phyloP scores from a whole-genome alignment of 2,113 vertebrate genomes.

The Beaufortia kweichowensis region DNA sequence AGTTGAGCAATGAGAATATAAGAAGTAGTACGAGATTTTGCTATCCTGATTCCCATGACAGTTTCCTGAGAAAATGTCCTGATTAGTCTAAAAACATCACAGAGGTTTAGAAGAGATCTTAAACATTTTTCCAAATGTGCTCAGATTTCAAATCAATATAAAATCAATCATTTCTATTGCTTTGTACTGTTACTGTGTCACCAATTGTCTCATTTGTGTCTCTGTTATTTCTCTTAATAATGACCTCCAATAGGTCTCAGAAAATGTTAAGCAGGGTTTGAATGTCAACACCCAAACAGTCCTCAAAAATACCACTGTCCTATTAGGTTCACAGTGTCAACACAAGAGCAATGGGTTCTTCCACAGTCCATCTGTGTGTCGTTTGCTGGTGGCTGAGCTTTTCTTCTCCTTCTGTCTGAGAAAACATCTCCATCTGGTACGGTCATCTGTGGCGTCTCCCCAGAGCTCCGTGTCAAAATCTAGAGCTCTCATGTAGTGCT shows the following conservation, averaged over 20 bases:
- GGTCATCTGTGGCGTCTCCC: conserved; percentile 27
- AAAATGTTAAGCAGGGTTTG: neutral
- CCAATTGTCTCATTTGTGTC: too few species aligned
- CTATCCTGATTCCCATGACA: too few species aligned
- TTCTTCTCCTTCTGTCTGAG: neutral
- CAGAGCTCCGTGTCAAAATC: conserved; percentile 18
- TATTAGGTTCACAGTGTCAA: neutral
- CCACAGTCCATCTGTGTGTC: neutral
- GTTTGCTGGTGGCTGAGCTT: neutral
- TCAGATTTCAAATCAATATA: too few species aligned
- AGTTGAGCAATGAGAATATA: neutral
- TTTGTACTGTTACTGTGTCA: too few species aligned
- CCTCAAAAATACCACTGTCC: neutral
- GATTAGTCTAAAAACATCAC: too few species aligned
- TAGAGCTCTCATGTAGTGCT: conserved; percentile 17
- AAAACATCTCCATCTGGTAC: conserved; percentile 30
- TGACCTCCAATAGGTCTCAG: too few species aligned
- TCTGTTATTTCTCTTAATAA: too few species aligned
- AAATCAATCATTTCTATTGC: too few species aligned
- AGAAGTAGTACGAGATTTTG: neutral
- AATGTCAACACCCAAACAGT: neutral
- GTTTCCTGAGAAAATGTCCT: too few species aligned
- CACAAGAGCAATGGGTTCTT: neutral
- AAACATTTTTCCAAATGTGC: too few species aligned
- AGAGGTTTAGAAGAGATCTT: too few species aligned